Base-by-base conservation (phyloP, 2,888 invertebrate species). In the Drosophila yooni region DNA sequence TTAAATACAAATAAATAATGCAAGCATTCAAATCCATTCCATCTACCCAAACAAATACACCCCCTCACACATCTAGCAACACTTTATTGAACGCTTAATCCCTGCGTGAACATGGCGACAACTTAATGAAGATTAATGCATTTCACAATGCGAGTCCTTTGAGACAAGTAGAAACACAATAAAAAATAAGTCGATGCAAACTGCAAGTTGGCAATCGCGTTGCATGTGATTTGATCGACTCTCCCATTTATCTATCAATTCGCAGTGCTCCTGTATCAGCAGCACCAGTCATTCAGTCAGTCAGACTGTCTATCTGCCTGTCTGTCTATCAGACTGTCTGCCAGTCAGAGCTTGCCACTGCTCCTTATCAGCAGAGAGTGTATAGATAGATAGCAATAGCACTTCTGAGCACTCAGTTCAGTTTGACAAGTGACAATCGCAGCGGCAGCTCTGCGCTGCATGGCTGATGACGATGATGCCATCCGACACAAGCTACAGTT, bases 361-460 rank as follows among this genome's bases (percentile, higher is more conserved):
- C 70, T 70, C 65, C 69, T 82, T 70, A 76, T 70, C 82, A 73
- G 74, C 53, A 61, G 36, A 51, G 46, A 54, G 67, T 56, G 58
- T 33, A 48, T 43, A 43, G 43, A 29, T 33, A 36, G 36, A 25
- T 33, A 10, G 40, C 54, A 53, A 61, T 53, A 53, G 18, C 80
- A 62, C 52, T 51, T 57, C 50, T 52, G 63, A 53, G 43, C 75
- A 71, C 79, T 85, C 89, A 21, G 21, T 81, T 83, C 84, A 76
- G 89, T 67, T 79, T 79, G 88, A 89, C 84, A 84, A 89, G 65
- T 79, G 84, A 81, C 89, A 85, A 73, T 77, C 72, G 31, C 70
- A 74, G 46, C 58, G 72, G 64, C 72, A 71, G 70, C 56, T 74
- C 48, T 53, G 63, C 67, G 58, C 60, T 50, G 68, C 66, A 46